Conservation (phyloP, 2,113 vertebrate species). For the Petrocephalus microphthalmus region DNA sequence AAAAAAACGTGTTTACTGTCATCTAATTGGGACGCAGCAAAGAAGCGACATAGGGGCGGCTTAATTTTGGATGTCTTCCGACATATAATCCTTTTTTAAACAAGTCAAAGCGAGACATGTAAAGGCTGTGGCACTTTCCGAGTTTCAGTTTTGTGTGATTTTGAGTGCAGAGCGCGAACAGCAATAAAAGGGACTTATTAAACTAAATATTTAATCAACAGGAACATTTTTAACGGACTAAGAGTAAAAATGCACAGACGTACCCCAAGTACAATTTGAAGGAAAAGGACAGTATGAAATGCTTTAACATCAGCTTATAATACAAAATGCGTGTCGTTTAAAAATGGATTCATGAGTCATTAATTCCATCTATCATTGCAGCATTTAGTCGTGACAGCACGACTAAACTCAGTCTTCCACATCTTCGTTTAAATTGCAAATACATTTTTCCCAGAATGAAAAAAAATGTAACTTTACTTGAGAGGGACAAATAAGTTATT, state of each 20-base stretch:
- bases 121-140: background rate
- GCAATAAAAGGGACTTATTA: background rate
- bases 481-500: background rate
- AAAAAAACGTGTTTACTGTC: conserved; percentile 21
- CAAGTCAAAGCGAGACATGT: background rate
- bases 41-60: background rate
- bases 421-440: background rate
- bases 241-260: background rate
- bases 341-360: background rate
- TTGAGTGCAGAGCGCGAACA: background rate
- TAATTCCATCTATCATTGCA: background rate
- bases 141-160: background rate
- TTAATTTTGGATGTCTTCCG: background rate
- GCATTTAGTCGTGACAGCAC: background rate
- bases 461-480: background rate
- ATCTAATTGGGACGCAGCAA: conserved; percentile 28
- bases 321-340: background rate
- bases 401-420: background rate
- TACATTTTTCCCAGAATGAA: background rate
- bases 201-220: background rate
- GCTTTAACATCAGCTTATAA: background rate
- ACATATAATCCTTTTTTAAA: background rate
- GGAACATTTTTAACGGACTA: background rate
- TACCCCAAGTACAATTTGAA: background rate
- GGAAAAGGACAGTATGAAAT: background rate